Evolutionary conservation across 2,797 vertebrate species (phyloP), one percentile per base, ranked within the genome.

Genomic region (Parauchenoglanis punctatus): DNA sequence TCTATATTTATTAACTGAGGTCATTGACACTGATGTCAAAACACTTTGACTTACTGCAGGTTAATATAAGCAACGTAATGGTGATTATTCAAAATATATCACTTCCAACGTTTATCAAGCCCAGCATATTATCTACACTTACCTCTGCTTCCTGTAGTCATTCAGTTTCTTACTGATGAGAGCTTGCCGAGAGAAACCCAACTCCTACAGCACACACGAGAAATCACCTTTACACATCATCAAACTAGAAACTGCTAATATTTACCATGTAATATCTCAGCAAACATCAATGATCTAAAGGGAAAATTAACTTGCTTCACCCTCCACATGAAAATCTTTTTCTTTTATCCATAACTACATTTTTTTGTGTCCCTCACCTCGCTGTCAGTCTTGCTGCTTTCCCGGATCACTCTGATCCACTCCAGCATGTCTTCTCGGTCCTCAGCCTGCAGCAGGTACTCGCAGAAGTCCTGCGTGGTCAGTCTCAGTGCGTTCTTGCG

Each of bases 391-490:
- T 98, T 98, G 97, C 97, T 97, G 96, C 97, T 97, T 91, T 99
- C 98, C 87, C 97, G 95, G 95, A 99, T 99, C 93, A 96, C 97
- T 94, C 97, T 97, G 92, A 99, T 98, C 98, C 98, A 99, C 93
- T 96, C 96, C 95, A 99, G 96, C 98, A 99, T 99, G 95, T 99
- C 98, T 90, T 99, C 98, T 83, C 97, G 95, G 95, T 98, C 97
- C 95, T 99, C 98, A 44, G 98, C 98, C 96, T 99, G 98, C 95
- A 99, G 97, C 95, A 99, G 97, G 96, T 99, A 99, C 96, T 99
- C 98, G 93, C 98, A 99, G 96, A 98, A 99, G 97, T 99, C 98
- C 96, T 99, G 97, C 73, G 98, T 99, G 95, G 97, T 99, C 93
- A 99, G 96, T 15, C 98, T 95, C 94, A 99, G 97, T 75, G 97